Evolutionary conservation across 2,888 invertebrate species (phyloP), one percentile per base, ranked within the genome.

Genomic region (Leucoptera coffeella): DNA sequence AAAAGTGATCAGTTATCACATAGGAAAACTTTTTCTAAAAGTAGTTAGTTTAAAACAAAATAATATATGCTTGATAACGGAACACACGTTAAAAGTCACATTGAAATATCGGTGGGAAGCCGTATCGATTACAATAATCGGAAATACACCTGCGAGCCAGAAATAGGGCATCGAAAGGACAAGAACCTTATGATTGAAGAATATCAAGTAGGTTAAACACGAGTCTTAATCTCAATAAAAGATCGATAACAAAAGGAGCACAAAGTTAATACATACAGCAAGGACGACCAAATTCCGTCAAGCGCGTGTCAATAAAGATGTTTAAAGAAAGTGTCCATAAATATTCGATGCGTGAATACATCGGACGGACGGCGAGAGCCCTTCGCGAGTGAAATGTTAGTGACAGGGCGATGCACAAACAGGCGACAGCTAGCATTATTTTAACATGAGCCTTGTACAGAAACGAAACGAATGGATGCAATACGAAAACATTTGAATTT

Each of bases 381-480:
- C 50, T 50, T 45, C 42, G 33, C 41, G 58, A 62, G 69, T 67
- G 69, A 69, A 58, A 64, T 58, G 67, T 65, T 58, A 62, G 57
- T 60, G 69, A 64, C 67, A 64, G 58, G 38, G 40, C 45, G 60
- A 64, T 65, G 60, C 67, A 65, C 64, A 61, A 60, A 60, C 60
- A 62, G 55, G 53, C 48, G 56, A 53, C 55, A 46, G 56, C 55
- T 58, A 54, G 64, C 40, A 61, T 60, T 61, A 59, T 62, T 62
- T 65, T 67, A 65, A 47, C 67, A 67, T 67, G 67, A 61, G 62
- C 62, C 59, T 61, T 64, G 65, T 61, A n/a, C 41, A 53, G 55
- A 44, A 42, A 55, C 44, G 51, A 58, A 58, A 59, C 55, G 55
- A 57, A 62, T 59, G 55, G 54, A 55, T 50, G 58, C 56, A 59